Evolutionary conservation across 2,797 vertebrate species (phyloP).

Genomic region (Tenualosa ilisha): DNA sequence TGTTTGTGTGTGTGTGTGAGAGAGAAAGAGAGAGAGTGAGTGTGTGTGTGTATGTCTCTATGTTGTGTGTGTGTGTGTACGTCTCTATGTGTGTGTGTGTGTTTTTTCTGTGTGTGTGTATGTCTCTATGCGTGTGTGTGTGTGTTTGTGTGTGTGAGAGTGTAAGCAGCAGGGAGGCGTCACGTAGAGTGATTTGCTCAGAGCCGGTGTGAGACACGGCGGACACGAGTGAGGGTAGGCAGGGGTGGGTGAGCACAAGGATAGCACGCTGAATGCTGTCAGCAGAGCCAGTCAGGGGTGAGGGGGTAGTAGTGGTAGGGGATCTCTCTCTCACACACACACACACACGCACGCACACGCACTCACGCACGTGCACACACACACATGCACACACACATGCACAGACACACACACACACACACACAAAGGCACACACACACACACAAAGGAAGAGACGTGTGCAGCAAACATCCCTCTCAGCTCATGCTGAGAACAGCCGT

Average conservation of each 20-base stretch:
- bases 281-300: too few species aligned
- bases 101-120: neutral
- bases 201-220: slow-evolving; percentile 60
- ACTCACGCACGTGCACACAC: too few species aligned
- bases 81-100: neutral
- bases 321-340: neutral
- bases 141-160: slow-evolving; percentile 11
- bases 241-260: neutral
- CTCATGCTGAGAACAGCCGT: neutral
- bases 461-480: neutral
- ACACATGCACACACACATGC: neutral
- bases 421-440: slow-evolving; percentile 17
- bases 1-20: too few species aligned
- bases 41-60: slow-evolving; percentile 26
- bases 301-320: too few species aligned
- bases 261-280: too few species aligned
- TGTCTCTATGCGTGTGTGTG: neutral
- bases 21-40: too few species aligned
- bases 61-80: slow-evolving; percentile 29
- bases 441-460: too few species aligned
- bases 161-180: slow-evolving; percentile 56
- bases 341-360: slow-evolving; percentile 19
- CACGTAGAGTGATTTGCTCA: slow-evolving; percentile 71
- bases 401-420: neutral
- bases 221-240: slow-evolving; percentile 36